Evolutionary conservation across 2,113 vertebrate genomes (phyloP).

Genomic region (Callipepla californica): DNA sequence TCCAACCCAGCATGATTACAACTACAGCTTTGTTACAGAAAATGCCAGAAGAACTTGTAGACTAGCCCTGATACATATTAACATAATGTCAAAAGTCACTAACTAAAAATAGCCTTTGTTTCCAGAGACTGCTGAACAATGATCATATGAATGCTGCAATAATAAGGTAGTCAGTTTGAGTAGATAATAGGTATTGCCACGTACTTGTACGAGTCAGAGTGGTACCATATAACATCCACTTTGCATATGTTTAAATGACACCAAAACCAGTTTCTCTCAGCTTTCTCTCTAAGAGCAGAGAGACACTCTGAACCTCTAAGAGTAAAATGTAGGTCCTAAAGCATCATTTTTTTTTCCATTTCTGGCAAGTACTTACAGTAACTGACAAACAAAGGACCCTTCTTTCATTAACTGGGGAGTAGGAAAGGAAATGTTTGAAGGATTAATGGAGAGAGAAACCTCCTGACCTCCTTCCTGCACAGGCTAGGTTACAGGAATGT

Average conservation of each 20-base stretch:
- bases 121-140: conserved; percentile 49
- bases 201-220: neutral
- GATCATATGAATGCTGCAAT: conserved; percentile 21
- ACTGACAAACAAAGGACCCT: conserved; percentile 11
- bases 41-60: neutral
- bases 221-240: neutral
- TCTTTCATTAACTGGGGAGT: conserved; percentile 13
- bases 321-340: neutral
- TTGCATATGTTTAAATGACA: conserved; percentile 22
- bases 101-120: conserved; percentile 49
- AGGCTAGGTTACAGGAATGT: neutral
- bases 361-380: neutral
- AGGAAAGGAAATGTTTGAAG: conserved; percentile 31
- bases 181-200: conserved; percentile 39
- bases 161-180: conserved; percentile 43
- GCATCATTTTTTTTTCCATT: neutral
- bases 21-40: neutral
- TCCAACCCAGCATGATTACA: neutral
- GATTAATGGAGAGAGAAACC: conserved; percentile 46
- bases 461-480: conserved; percentile 1
- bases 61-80: conserved; percentile 4
- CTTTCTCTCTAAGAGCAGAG: neutral
- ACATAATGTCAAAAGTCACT: conserved; percentile 24
- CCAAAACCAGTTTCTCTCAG: conserved; percentile 14
- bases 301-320: neutral